Percentiles rank a stretch among this genome's conserved stretches.
phyloP scores from a whole-genome alignment of 2,888 invertebrate species.

The Syrista parreyssii region DNA sequence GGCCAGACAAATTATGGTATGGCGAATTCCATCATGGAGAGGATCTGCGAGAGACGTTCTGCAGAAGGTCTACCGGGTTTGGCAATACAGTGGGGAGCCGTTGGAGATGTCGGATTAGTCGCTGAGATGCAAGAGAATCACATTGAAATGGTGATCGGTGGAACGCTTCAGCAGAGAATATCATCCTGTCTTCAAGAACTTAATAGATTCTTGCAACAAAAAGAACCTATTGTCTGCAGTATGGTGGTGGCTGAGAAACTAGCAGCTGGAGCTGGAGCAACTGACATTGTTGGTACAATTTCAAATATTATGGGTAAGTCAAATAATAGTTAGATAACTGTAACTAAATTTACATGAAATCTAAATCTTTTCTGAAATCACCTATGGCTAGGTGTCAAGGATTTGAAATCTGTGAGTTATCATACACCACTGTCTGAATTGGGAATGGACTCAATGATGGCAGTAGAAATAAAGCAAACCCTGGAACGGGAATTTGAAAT shows the following conservation, averaged over 20 bases:
- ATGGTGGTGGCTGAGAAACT: constrained; percentile 91
- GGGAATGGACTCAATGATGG: constrained; percentile 98
- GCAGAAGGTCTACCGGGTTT: constrained; percentile 68
- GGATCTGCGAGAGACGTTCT: constrained; percentile 69
- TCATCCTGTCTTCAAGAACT: constrained; percentile 82
- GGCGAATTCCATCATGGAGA: constrained; percentile 69
- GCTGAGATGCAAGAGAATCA: constrained; percentile 80
- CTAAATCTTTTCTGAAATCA: no score
- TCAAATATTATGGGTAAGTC: constrained; percentile 69
- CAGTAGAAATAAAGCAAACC: constrained; percentile 94
- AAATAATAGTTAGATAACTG: constrained; percentile 64
- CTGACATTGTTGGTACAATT: constrained; percentile 79
- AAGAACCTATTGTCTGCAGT: constrained; percentile 77
- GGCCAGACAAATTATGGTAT: constrained; percentile 77
- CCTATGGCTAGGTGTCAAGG: constrained; percentile 58
- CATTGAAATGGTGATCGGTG: constrained; percentile 77
- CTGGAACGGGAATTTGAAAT: constrained; percentile 91
- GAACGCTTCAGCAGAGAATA: constrained; percentile 88
- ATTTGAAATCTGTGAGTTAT: constrained; percentile 74
- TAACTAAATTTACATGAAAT: not conserved
- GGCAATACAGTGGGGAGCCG: constrained; percentile 76
- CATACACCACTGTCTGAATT: constrained; percentile 86
- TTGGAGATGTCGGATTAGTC: constrained; percentile 81
- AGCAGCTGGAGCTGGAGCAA: constrained; percentile 71
- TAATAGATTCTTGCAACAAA: constrained; percentile 76